Percentiles rank a stretch among this genome's conserved stretches.
Conservation (phyloP, 2,113 vertebrate species). For the Vulpes lagopus region DNA sequence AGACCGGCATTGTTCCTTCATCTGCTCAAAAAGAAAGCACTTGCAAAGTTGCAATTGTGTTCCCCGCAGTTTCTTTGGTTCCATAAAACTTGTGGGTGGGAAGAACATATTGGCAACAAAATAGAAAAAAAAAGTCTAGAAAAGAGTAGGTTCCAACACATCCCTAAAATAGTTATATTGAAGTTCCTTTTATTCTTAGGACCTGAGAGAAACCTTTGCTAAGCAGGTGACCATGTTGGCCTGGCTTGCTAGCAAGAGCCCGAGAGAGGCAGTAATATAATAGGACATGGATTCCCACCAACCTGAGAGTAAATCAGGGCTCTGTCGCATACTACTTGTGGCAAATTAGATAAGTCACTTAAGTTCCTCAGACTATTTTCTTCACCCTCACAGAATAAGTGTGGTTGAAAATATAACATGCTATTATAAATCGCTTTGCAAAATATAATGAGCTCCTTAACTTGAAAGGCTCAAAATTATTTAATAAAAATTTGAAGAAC, state of each 20-base stretch:
- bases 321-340: neutral
- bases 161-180: neutral
- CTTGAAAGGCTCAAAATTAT: neutral
- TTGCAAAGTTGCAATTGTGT: neutral
- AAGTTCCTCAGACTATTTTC: neutral
- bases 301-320: neutral
- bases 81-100: constrained; percentile 44
- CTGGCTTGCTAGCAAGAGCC: neutral
- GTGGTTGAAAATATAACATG: neutral
- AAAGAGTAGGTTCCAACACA: neutral
- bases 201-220: neutral
- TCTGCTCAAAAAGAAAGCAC: constrained; percentile 19
- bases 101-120: constrained; percentile 25
- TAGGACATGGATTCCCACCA: neutral
- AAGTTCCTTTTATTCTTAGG: neutral
- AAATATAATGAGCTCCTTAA: neutral
- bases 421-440: neutral
- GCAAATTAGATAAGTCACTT: neutral
- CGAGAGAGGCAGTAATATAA: neutral
- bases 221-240: neutral
- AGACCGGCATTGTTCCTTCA: constrained; percentile 58
- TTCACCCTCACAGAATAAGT: neutral
- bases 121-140: neutral
- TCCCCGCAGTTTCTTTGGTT: constrained; percentile 31
- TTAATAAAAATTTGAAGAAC: constrained; percentile 15